Percentiles rank a stretch among this genome's conserved stretches.
Evolutionary conservation across 2,888 invertebrate species (phyloP).

Genomic region (Drosophila infuscata): DNA sequence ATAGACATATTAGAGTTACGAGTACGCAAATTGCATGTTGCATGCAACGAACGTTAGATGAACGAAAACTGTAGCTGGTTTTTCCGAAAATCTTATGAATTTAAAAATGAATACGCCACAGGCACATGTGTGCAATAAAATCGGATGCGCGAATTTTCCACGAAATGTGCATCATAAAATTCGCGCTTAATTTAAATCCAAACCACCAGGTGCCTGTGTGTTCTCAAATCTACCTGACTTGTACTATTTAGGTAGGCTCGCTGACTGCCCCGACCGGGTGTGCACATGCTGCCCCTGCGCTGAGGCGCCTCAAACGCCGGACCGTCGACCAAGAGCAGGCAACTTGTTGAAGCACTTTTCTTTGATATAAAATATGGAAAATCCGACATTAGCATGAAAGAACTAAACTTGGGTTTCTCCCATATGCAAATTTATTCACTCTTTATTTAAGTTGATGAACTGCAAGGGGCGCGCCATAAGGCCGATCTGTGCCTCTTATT

Average conservation of each 20-base stretch:
- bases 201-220: conserved; percentile 54
- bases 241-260: conserved; percentile 70
- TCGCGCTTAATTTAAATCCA: conserved; percentile 48
- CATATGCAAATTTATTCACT: conserved; percentile 59
- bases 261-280: conserved; percentile 28
- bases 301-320: conserved; percentile 31
- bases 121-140: conserved; percentile 61
- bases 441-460: conserved; percentile 13
- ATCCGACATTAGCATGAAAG: conserved; percentile 71
- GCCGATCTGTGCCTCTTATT: neutral
- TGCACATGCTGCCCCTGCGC: neutral
- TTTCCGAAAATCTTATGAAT: conserved; percentile 81
- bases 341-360: conserved; percentile 66
- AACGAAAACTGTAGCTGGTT: conserved; percentile 67
- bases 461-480: conserved; percentile 37
- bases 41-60: conserved; percentile 33
- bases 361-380: conserved; percentile 76
- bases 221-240: conserved; percentile 32
- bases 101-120: conserved; percentile 54
- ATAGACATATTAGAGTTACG: neutral
- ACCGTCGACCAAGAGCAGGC: conserved; percentile 31
- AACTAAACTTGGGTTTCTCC: conserved; percentile 65
- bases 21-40: conserved; percentile 4
- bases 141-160: conserved; percentile 65
- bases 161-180: conserved; percentile 61